Evolutionary conservation across 2,888 invertebrate species (phyloP), one percentile per base, ranked within the genome.

Genomic region (Hypercompe scribonia): DNA sequence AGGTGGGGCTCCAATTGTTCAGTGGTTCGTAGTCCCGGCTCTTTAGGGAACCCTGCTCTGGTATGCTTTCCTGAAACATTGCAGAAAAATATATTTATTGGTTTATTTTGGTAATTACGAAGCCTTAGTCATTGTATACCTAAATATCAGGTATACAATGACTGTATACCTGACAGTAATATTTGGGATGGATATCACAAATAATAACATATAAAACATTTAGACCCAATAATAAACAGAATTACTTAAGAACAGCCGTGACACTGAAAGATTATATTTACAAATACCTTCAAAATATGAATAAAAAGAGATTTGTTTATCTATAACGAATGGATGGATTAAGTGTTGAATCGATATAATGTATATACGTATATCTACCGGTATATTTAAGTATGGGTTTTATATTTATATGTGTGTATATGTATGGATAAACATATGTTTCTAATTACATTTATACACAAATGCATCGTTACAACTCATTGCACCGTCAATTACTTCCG

Each of bases 1-100:
- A 90, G 0, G 91, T 87, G 0, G 94, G 94, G 72, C 93, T 93
- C 93, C 93, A 93, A 84, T 94, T 92, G 80, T 89, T 89, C 72
- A 90, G 84, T 39, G 87, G 81, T 70, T 95, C 96, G 89, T 95
- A 96, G 72, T 92, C 93, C 70, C 96, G 94, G 65, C 88, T 89
- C 82, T 96, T 96, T 78, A 95, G 91, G 76, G 96, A 94, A 78
- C 95, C 95, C 68, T 93, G 90, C 73, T 94, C 93, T 74, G 88
- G 88, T 70, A 89, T 88, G 73, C 88, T 88, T 64, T 94, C 93
- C 90, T 94, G 90, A 11, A 92, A 90, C 1, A 36, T 34, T 11
- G 13, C 18, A 70, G 5, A 50, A 54, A 70, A 46, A 24, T 2
- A 18, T 21, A 36, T 46, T 1, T 61, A 11, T 34, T 21, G 2